Conservation (phyloP, 2,888 invertebrate species). For the Laothoe populi region DNA sequence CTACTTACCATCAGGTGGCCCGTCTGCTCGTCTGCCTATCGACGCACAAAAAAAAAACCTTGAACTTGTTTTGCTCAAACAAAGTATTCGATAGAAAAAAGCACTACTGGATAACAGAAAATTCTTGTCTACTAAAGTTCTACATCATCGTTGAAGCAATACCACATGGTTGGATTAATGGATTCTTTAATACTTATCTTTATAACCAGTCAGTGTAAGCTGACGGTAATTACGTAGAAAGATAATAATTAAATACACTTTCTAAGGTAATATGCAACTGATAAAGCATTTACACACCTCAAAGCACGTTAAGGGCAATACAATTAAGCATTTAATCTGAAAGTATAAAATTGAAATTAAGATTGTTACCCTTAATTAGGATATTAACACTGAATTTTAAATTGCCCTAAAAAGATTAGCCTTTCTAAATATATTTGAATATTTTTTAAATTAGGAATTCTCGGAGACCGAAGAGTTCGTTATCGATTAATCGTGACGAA, state of each 20-base stretch:
- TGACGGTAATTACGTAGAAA: background rate
- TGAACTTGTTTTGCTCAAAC: too few species aligned
- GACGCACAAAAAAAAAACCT: too few species aligned
- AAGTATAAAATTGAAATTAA: conserved; percentile 21
- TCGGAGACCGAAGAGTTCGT: background rate
- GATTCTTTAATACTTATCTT: background rate
- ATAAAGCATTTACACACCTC: conserved; percentile 3
- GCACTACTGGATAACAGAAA: too few species aligned
- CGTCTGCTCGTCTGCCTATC: too few species aligned
- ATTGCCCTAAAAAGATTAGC: conserved; percentile 11
- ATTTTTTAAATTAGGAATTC: background rate
- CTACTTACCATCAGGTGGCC: too few species aligned
- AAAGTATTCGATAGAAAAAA: too few species aligned
- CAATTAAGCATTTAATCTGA: conserved; percentile 17
- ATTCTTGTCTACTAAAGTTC: too few species aligned
- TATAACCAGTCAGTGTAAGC: background rate
- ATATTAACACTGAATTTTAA: conserved; percentile 15
- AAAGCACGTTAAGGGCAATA: conserved; percentile 8
- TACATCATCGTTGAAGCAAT: too few species aligned
- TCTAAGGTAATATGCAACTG: conserved; percentile 15
- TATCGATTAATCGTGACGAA: background rate
- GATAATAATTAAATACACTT: background rate
- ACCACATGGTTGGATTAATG: background rate
- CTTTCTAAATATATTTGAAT: conserved; percentile 11
- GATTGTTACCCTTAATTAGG: conserved; percentile 21